Conservation (phyloP, 2,113 vertebrate species). For the Bothrops jararaca region DNA sequence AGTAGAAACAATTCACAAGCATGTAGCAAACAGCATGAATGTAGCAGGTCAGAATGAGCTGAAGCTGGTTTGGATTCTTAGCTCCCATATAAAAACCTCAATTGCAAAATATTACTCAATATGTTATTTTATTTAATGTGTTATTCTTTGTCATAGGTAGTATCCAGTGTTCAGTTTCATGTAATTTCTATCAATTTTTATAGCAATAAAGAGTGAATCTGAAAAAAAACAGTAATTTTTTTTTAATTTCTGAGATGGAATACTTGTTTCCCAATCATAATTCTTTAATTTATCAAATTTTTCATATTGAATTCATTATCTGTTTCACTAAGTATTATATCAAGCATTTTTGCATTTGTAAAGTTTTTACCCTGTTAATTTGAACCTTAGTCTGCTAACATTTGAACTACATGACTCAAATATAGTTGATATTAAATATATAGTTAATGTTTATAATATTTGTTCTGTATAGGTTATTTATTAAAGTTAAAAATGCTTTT, state of each 20-base stretch:
- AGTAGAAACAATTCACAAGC: not conserved
- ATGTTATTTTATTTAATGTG: not conserved
- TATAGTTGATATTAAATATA: not conserved
- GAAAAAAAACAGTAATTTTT: not conserved
- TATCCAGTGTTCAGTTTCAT: not conserved
- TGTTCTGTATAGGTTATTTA: not conserved
- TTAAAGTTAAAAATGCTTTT: not conserved
- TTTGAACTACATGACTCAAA: not conserved
- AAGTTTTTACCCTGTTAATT: not conserved
- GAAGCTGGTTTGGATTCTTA: not conserved
- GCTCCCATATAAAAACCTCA: not conserved
- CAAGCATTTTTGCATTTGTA: not conserved
- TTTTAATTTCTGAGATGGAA: not conserved
- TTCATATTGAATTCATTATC: not conserved
- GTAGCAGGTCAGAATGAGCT: not conserved
- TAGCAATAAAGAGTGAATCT: not conserved
- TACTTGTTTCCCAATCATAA: not conserved
- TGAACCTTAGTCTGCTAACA: not conserved
- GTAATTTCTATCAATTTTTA: not conserved
- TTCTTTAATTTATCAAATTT: not conserved
- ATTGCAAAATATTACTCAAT: not conserved
- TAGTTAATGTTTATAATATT: not conserved
- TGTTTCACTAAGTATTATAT: not conserved
- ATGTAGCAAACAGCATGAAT: not conserved
- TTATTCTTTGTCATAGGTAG: not conserved